phyloP scores from a whole-genome alignment of 2,888 invertebrate genomes.

The Colletes collaris region DNA sequence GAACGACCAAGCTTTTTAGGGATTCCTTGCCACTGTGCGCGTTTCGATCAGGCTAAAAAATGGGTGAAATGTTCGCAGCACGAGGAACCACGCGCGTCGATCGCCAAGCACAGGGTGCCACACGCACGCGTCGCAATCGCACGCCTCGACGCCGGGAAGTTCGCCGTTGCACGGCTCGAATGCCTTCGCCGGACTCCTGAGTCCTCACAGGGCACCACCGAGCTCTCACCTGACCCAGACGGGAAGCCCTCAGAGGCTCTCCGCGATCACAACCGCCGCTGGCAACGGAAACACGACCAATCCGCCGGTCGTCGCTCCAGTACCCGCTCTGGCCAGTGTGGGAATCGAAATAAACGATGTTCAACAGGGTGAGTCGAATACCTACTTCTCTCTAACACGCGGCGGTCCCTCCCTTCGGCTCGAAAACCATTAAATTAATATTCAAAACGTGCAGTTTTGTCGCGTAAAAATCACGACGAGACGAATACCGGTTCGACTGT shows the following conservation, averaged over 20 bases:
- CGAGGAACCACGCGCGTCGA: slow-evolving; percentile 79
- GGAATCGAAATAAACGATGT: slow-evolving; percentile 79
- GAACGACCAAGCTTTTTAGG: no score
- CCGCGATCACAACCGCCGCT: slow-evolving; percentile 59
- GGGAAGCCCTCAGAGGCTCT: slow-evolving; percentile 74
- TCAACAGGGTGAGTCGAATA: slow-evolving; percentile 74
- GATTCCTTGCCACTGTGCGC: no score
- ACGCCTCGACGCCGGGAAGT: slow-evolving; percentile 76
- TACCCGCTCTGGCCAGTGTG: slow-evolving; percentile 73
- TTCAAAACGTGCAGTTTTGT: no score
- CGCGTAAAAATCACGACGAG: no score
- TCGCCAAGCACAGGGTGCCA: slow-evolving; percentile 79
- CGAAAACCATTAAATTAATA: no score
- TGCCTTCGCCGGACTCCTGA: slow-evolving; percentile 75
- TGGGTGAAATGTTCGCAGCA: slow-evolving; percentile 58
- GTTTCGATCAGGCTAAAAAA: no score
- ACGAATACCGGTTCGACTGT: no score
- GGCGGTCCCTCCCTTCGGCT: no score
- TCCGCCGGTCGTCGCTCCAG: slow-evolving; percentile 64
- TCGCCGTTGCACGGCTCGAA: slow-evolving; percentile 78
- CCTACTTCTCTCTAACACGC: no score
- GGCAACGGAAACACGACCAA: slow-evolving; percentile 74
- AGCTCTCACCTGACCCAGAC: slow-evolving; percentile 75
- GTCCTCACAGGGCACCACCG: slow-evolving; percentile 77
- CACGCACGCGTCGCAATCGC: slow-evolving; percentile 77